These are phyloP conservation scores for Drosophila ananassae DNA, from an alignment of 1,140 invertebrate species.

Conservation along the genomic window DNA sequence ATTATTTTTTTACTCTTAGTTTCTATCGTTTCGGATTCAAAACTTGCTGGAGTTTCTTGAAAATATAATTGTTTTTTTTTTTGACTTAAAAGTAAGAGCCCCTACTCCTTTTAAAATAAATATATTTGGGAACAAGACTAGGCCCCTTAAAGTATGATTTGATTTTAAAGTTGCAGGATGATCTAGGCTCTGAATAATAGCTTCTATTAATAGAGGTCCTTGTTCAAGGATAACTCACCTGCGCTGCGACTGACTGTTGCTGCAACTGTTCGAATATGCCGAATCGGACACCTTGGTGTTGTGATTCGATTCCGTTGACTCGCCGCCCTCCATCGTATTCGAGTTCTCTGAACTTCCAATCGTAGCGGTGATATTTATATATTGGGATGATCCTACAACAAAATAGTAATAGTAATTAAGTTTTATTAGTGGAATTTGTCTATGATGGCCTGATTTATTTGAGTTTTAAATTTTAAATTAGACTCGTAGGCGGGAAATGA, in stretches of 20 bases:
- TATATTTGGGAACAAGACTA: no score
- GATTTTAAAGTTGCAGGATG: no score
- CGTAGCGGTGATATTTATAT: neutral
- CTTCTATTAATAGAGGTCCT: no score
- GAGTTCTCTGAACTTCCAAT: slow-evolving; percentile 1
- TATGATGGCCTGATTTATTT: no score
- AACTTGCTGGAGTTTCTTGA: no score
- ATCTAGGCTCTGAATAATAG: no score
- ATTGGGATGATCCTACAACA: neutral
- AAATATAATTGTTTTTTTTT: no score
- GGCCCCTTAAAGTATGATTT: no score
- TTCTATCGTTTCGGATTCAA: no score
- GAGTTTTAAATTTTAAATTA: neutral
- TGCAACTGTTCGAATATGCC: slow-evolving; percentile 90
- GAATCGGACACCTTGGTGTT: slow-evolving; percentile 90
- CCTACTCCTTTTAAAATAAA: no score
- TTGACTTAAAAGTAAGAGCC: no score
- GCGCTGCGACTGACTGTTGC: slow-evolving; percentile 90
- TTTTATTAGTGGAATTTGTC: neutral
- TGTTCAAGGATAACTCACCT: slow-evolving; percentile 85
- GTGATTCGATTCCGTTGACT: slow-evolving; percentile 81
- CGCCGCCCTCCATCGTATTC: slow-evolving; percentile 77
- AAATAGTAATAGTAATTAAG: neutral
- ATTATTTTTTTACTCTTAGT: neutral
- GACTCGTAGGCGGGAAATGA: neutral